These are phyloP conservation scores for Callyntrura sp. DNA, from an alignment of 2,888 invertebrate species.

Conservation along the genomic window DNA sequence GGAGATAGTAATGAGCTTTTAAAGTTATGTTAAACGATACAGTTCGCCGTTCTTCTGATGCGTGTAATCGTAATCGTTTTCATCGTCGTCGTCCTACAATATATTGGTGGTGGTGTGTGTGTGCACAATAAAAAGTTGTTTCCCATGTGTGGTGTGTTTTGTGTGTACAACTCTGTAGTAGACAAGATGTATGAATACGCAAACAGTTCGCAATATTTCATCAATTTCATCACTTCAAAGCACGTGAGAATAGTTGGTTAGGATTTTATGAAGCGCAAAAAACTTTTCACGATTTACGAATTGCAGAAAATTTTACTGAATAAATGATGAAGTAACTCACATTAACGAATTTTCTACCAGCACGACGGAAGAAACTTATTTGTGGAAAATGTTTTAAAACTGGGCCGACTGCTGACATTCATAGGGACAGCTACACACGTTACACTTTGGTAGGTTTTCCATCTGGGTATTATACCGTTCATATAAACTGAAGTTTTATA, in stretches of 20 bases:
- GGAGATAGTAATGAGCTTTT: slow-evolving; percentile 18
- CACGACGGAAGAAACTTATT: not conserved
- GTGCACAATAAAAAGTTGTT: not conserved
- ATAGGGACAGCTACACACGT: not conserved
- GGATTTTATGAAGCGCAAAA: not conserved
- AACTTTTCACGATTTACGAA: not conserved
- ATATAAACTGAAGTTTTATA: not conserved
- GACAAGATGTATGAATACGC: not conserved
- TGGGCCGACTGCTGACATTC: too few relatives aligned
- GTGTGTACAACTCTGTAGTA: not conserved
- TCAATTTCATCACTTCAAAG: slow-evolving; percentile 6
- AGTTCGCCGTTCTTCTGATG: not conserved
- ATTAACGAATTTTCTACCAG: not conserved
- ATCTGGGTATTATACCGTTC: too few relatives aligned
- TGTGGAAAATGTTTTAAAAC: not conserved
- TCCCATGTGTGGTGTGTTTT: too few relatives aligned
- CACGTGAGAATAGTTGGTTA: not conserved
- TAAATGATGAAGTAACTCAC: not conserved
- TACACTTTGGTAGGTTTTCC: not conserved
- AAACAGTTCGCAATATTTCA: not conserved
- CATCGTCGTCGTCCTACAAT: not conserved
- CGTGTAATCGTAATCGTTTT: slow-evolving; percentile 30
- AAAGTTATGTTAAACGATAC: slow-evolving; percentile 13
- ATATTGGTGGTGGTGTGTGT: too few relatives aligned
- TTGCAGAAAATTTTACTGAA: not conserved